These are phyloP conservation scores for Stegana nigrithorax DNA, from an alignment of 2,888 invertebrate species.

Conservation along the genomic window DNA sequence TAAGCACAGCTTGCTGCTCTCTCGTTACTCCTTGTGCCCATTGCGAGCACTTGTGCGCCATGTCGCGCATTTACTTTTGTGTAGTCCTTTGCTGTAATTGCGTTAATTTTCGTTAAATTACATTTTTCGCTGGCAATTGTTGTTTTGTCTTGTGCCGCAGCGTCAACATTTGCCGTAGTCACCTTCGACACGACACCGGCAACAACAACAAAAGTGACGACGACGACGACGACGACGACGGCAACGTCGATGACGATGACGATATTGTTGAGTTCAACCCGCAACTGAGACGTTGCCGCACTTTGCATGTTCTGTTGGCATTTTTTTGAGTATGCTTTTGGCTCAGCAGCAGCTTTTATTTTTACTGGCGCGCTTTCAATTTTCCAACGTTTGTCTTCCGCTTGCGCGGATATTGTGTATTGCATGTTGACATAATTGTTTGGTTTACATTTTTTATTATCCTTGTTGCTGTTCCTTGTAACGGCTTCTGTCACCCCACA, in stretches of 20 bases:
- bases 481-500: not conserved
- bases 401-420: not conserved
- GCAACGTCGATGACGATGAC: too few relatives aligned
- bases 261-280: too few relatives aligned
- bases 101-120: slow-evolving; percentile 56
- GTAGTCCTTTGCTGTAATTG: slow-evolving; percentile 53
- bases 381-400: not conserved
- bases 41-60: too few relatives aligned
- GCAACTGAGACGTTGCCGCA: too few relatives aligned
- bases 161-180: not conserved
- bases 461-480: slow-evolving; percentile 16
- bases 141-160: slow-evolving; percentile 15
- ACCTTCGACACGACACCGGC: not conserved
- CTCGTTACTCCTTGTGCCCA: too few relatives aligned
- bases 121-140: slow-evolving; percentile 42
- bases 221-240: too few relatives aligned
- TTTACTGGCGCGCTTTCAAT: slow-evolving; percentile 1
- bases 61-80: too few relatives aligned
- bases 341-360: too few relatives aligned
- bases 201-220: slow-evolving; percentile 37
- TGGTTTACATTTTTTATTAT: slow-evolving; percentile 42
- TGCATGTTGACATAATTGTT: slow-evolving; percentile 59
- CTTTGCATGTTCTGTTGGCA: slow-evolving; percentile 49
- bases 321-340: slow-evolving; percentile 40
- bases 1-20: too few relatives aligned